Evolutionary conservation across 2,888 invertebrate species (phyloP), one percentile per base, ranked within the genome.

Genomic region (Eulithis testata): DNA sequence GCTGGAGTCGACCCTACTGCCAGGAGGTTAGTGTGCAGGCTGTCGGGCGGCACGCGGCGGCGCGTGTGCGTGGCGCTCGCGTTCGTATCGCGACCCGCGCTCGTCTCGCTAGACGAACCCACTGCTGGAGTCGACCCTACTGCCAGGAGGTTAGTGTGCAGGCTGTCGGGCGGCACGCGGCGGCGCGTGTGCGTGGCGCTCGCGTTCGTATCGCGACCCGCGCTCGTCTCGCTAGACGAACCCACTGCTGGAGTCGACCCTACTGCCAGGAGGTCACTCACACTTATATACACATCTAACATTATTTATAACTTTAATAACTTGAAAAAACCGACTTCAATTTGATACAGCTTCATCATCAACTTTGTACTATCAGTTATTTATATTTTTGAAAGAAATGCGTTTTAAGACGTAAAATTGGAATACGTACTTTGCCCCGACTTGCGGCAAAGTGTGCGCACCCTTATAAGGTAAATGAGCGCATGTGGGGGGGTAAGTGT

Each of bases 191-290:
- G 97, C 76, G 97, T 98, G 53, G 98, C 97, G 60, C 95, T 98
- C 49, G 98, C 98, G 0, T 98, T 98, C 81, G 95, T 98, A 56
- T 97, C 96, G 0, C 94, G 94, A 0, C 96, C 96, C 0, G 91
- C 92, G 56, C 85, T 93, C 12, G 92, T 93, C 45, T 81, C 97
- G 66, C 91, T 98, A 50, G 98, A 98, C 86, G 98, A 98, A 78
- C 98, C 98, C 5, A 97, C 97, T 8, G 96, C 97, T 11, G 97
- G 97, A 0, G 97, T 98, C 0, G 98, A 98, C 85, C 97, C 97
- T 0, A 96, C 96, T 71, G 97, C 97, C 0, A 93, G 98, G 12
- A 94, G 96, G 92, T 91, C 49, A 45, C 11, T 43, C 6, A 7
- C 14, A 14, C 45, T 12, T 6, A 47, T 3, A 21, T 21, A 21